Percentiles rank a stretch among this genome's conserved stretches.
These are phyloP conservation scores for Acrocephalus kingi DNA, from an alignment of 2,113 vertebrate genomes.

Conservation along the genomic window DNA sequence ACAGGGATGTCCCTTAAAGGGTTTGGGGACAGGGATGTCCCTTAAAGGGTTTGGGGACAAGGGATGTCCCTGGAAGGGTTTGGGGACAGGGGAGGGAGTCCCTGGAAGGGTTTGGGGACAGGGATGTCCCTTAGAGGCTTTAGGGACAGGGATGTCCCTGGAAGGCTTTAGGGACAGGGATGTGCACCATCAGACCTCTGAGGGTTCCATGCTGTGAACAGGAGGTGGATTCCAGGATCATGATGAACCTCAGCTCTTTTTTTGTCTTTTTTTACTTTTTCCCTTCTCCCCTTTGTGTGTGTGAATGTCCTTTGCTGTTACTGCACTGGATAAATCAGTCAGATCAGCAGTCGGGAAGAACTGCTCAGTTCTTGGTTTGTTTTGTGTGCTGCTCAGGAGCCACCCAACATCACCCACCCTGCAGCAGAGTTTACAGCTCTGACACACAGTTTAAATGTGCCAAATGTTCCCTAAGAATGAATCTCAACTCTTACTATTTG, in stretches of 20 bases:
- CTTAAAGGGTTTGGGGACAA: too few species aligned
- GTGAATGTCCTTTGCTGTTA: neutral
- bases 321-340: neutral
- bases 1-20: too few species aligned
- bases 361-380: neutral
- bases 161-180: too few species aligned
- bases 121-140: too few species aligned
- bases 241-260: neutral
- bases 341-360: neutral
- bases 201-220: neutral
- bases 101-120: too few species aligned
- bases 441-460: neutral
- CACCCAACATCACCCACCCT: neutral
- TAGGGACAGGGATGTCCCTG: too few species aligned
- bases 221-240: neutral
- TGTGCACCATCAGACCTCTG: neutral
- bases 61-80: too few species aligned
- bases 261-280: neutral
- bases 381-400: slow-evolving; percentile 28
- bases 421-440: too few species aligned
- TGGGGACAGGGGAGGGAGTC: too few species aligned
- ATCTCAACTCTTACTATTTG: neutral
- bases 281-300: neutral
- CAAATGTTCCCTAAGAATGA: neutral
- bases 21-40: too few species aligned